These are phyloP conservation scores for Urocolius indicus DNA, from an alignment of 2,113 vertebrate genomes.

Conservation along the genomic window DNA sequence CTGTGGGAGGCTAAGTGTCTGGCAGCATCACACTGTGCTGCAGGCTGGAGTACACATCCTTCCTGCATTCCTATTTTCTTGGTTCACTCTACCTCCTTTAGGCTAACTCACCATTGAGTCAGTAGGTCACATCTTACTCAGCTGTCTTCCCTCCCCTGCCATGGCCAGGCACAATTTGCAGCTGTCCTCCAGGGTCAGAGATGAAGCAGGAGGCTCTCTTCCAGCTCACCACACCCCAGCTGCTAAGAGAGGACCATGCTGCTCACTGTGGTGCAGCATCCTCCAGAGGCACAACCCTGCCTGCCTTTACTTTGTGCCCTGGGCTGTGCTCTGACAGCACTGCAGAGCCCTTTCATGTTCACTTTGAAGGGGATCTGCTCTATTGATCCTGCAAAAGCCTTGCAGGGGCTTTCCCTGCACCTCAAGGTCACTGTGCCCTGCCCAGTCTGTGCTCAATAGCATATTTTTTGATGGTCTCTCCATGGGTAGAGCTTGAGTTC, in stretches of 20 bases:
- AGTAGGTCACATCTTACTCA: not conserved
- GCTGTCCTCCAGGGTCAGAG: not conserved
- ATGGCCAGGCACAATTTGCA: not conserved
- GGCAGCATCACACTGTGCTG: not conserved
- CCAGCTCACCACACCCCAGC: not conserved
- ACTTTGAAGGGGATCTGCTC: not conserved
- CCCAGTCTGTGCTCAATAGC: not conserved
- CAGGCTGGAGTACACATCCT: not conserved
- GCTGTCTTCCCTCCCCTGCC: not conserved
- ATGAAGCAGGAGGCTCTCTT: not conserved
- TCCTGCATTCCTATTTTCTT: not conserved
- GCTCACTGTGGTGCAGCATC: accelerated
- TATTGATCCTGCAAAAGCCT: not conserved
- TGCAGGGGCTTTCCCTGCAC: not conserved
- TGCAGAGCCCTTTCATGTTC: not conserved
- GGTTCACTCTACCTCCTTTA: not conserved
- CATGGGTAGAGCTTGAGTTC: not conserved
- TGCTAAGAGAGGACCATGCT: not conserved
- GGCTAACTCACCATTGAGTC: not conserved
- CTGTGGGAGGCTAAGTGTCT: not conserved
- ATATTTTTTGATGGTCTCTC: not conserved
- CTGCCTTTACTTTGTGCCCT: not conserved
- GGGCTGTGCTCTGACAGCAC: not conserved
- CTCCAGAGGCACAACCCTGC: accelerated
- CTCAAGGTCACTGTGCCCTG: constrained; percentile 3